phyloP scores from a whole-genome alignment of 2,113 vertebrate genomes.

The Cyanistes caeruleus region DNA sequence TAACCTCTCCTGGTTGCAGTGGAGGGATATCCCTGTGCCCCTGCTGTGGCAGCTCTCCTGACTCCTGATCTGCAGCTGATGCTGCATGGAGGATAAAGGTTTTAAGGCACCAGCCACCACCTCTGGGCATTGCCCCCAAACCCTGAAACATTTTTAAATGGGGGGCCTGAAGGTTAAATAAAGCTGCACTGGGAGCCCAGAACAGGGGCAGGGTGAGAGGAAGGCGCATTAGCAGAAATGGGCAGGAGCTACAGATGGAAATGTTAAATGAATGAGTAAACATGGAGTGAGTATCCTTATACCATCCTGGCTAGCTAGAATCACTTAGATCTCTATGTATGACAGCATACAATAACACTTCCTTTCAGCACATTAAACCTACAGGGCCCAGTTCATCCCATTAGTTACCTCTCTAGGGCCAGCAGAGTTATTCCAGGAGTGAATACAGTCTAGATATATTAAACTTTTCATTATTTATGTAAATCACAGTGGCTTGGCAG shows the following conservation, averaged over 20 bases:
- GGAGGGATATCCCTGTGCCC: background rate
- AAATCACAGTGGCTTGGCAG: background rate
- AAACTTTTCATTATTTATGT: slow-evolving; percentile 23
- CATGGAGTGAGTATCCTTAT: background rate
- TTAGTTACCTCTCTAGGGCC: background rate
- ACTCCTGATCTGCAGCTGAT: background rate
- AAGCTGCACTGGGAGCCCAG: background rate
- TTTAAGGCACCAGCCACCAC: background rate
- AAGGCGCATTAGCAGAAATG: background rate
- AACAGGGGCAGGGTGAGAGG: background rate
- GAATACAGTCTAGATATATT: background rate
- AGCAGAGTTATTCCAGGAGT: background rate
- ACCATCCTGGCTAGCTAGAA: background rate
- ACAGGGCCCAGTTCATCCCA: background rate
- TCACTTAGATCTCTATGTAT: background rate
- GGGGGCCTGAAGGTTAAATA: background rate
- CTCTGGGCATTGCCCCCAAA: background rate
- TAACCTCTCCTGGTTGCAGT: background rate
- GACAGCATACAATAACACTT: background rate
- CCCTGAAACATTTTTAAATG: background rate
- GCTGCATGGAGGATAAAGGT: background rate
- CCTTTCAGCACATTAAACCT: background rate
- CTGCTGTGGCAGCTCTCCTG: background rate
- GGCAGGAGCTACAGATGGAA: background rate
- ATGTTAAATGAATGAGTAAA: background rate